Conservation (phyloP, 2,113 vertebrate genomes). For the Protobothrops mucrosquamatus region DNA sequence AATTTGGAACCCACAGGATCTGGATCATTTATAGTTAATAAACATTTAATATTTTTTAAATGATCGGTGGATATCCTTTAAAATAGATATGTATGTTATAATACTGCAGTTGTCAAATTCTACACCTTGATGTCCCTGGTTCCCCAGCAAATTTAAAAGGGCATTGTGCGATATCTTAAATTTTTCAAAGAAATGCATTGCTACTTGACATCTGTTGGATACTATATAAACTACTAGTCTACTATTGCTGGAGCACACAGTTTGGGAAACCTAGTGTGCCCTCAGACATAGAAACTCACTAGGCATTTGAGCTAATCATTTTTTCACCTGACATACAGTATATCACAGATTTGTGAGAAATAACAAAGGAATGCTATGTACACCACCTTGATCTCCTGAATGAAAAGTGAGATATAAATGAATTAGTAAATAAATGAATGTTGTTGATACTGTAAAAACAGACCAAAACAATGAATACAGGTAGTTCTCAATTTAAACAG, state of each 20-base stretch:
- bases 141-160: not conserved
- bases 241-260: not conserved
- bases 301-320: not conserved
- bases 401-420: not conserved
- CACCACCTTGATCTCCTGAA: not conserved
- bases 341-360: not conserved
- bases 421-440: not conserved
- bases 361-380: not conserved
- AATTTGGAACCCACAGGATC: not conserved
- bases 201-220: not conserved
- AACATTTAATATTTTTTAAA: not conserved
- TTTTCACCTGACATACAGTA: not conserved
- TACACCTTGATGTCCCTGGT: not conserved
- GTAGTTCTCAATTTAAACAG: no score
- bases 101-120: not conserved
- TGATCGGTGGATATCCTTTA: not conserved
- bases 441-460: not conserved
- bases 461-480: not conserved
- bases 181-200: not conserved
- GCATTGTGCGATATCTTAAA: not conserved
- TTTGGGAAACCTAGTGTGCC: not conserved
- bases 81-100: not conserved
- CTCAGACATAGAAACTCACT: not conserved
- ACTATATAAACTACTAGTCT: not conserved
- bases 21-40: not conserved